Evolutionary conservation across 2,888 invertebrate species (phyloP), one percentile per base, ranked within the genome.

Genomic region (Leptura quadrifasciata): DNA sequence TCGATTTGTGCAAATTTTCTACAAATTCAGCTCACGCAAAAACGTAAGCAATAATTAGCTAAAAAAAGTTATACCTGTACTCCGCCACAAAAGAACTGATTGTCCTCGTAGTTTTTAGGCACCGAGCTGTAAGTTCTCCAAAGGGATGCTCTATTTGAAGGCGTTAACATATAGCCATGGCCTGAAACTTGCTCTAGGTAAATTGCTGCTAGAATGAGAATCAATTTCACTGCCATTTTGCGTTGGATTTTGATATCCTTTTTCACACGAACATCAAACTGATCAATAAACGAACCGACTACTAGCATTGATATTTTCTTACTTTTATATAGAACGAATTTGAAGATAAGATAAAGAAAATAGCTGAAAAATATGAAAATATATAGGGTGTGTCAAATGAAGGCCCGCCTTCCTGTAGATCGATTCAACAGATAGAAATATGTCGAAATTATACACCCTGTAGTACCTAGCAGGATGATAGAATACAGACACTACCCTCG

Each of bases 61-160:
- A 31, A 4, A 31, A 4, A 31, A 31, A 5, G 27, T 31, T 8
- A 31, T 87, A 91, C 91, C 63, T 63, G 52, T 47, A 83, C 83
- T 76, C 91, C 91, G 5, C 92, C 92, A 81, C 92, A 92, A 79
- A 86, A 91, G 65, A 89, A 87, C 71, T 88, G 86, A 76, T 90
- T 90, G 80, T 92, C 91, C 58, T 90, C 85, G 81, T 89, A 91
- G 85, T 92, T 91, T 2, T 81, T 77, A 0, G 91, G 90, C 12
- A 88, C 88, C 5, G 83, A 76, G 75, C 86, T 88, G 18, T 90
- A 89, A 60, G 86, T 86, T 70, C 91, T 87, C 91, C 91, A 92
- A 20, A 91, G 87, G 52, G 91, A 90, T 68, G 90, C 90, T 74
- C 91, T 87, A 74, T 90, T 90, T 1, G 90, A 88, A 2, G 91